A percentile compares a stretch with the other conserved stretches of the same genome.
Conservation (phyloP, 1,140 invertebrate genomes). For the Reticulitermes speratus region DNA sequence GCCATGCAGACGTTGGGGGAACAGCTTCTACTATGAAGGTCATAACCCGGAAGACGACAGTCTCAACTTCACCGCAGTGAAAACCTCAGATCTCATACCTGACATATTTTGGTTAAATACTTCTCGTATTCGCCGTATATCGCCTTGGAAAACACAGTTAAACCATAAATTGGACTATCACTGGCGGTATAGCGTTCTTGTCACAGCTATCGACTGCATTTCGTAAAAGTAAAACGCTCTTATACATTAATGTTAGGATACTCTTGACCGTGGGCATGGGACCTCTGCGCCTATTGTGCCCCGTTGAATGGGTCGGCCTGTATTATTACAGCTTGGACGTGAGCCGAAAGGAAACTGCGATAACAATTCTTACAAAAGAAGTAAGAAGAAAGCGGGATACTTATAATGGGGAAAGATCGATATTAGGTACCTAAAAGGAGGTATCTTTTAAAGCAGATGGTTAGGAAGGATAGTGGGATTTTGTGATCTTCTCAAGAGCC, state of each 20-base stretch:
- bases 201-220: not conserved
- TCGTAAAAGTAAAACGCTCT: not conserved
- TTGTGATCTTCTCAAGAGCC: slow-evolving; percentile 2
- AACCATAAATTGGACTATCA: not conserved
- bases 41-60: too few relatives aligned
- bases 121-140: not conserved
- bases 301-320: not conserved
- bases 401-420: slow-evolving; percentile 1
- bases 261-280: not conserved
- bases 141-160: not conserved
- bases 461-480: not conserved
- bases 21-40: too few relatives aligned
- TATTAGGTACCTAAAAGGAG: slow-evolving; percentile 10
- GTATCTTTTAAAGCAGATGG: slow-evolving; percentile 4
- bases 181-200: not conserved
- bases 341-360: not conserved
- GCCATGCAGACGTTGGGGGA: too few relatives aligned
- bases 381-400: slow-evolving; percentile 5
- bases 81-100: too few relatives aligned
- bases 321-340: not conserved
- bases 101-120: not conserved
- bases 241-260: not conserved
- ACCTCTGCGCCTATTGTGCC: not conserved
- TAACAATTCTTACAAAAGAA: slow-evolving; percentile 15
- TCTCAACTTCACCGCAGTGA: too few relatives aligned